Base-by-base conservation (phyloP, 1,140 invertebrate species). In the Heliconius eleuchia region DNA sequence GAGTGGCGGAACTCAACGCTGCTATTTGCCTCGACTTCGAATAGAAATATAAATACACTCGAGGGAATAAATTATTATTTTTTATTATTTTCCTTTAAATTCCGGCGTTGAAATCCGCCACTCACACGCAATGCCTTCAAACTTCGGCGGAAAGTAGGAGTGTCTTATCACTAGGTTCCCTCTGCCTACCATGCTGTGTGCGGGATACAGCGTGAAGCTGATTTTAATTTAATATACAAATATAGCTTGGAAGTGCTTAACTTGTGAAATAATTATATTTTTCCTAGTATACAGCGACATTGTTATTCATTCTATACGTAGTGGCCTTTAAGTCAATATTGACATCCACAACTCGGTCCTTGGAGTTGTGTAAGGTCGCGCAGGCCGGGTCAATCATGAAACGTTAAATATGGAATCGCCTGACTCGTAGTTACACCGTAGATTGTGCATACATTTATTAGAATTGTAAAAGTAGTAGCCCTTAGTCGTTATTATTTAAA, bases 391-490 rank as follows among this genome's bases (percentile, higher is more conserved):
- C 86, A 89, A 80, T 85, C 88, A 88, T 85, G 81, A 86, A 90
- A 88, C 86, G 88, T 90, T 92, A 92, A 91, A 86, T 89, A 88
- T 87, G 86, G 82, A 80, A 91, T 92, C 86, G 91, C 91, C 88
- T 92, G 91, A 88, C 87, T 84, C 74, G 18, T 37, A 72, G 30
- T 27, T 42, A 39, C 37, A 4, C n/a, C 23, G 60, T 66, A 66
- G 23, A 66, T 66, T 66, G 23, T 66, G 27, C n/a, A 27, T 8
- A 57, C n/a, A 57, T 23, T 66, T 66, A 66, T 66, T 66, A 11
- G 23, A 66, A 66, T 1, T 66, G 9, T 66, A 27, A 27, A 66
- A 57, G 55, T 60, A 60, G 55, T 60, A 60, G 55, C n/a, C 8
- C 8, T 27, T 60, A 60, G 55, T 11, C 0, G 8, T 60, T 60